Conservation (phyloP, 1,140 invertebrate species). For the Adoxophyes honmai region DNA sequence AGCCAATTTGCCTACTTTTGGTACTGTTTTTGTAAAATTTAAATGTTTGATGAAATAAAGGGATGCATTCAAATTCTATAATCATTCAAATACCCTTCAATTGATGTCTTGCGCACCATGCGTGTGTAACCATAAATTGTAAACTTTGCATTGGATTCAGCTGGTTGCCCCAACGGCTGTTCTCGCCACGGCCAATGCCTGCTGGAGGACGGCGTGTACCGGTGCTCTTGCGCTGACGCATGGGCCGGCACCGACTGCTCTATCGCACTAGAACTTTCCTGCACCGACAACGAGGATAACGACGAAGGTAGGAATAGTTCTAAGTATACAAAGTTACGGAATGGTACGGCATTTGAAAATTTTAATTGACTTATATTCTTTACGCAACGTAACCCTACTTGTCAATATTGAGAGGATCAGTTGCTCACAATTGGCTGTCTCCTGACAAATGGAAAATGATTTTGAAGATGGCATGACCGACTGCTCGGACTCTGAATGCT, state of each 20-base stretch:
- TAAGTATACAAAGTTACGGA: not conserved
- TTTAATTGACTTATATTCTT: too few species aligned
- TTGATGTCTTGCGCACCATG: too few species aligned
- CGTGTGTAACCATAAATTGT: not conserved
- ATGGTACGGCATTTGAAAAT: too few species aligned
- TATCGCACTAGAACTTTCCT: slow-evolving; percentile 93
- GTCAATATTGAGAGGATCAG: slow-evolving; percentile 1
- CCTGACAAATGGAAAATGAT: slow-evolving; percentile 57
- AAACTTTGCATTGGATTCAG: slow-evolving; percentile 75
- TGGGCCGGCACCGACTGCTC: slow-evolving; percentile 96
- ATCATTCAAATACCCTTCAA: too few species aligned
- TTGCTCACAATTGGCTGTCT: slow-evolving; percentile 22
- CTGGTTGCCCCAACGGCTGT: slow-evolving; percentile 96
- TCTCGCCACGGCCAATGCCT: slow-evolving; percentile 93
- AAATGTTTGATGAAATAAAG: too few species aligned
- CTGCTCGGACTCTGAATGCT: slow-evolving; percentile 98
- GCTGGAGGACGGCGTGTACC: slow-evolving; percentile 90
- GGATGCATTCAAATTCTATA: too few species aligned
- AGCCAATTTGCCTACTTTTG: too few species aligned
- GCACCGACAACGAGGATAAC: slow-evolving; percentile 96
- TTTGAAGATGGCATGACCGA: slow-evolving; percentile 96
- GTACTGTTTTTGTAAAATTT: too few species aligned
- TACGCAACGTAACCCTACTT: too few species aligned
- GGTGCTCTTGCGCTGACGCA: slow-evolving; percentile 92
- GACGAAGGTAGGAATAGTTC: slow-evolving; percentile 88